phyloP scores from a whole-genome alignment of 2,797 vertebrate species.

The Morus bassanus region DNA sequence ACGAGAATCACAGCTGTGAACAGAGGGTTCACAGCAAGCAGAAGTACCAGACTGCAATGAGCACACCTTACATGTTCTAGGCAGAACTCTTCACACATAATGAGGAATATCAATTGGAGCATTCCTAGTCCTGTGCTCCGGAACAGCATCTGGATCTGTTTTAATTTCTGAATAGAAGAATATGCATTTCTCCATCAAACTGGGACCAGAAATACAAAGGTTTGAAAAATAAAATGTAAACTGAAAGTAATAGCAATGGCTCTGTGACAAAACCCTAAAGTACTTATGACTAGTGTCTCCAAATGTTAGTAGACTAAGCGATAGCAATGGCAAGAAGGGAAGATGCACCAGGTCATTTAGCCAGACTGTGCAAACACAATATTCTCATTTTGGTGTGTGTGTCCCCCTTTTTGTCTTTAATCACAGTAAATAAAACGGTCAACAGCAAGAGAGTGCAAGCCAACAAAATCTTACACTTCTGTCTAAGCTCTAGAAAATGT shows the following conservation, averaged over 20 bases:
- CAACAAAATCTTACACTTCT: background rate
- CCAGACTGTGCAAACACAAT: background rate
- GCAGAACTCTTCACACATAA: background rate
- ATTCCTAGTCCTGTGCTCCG: background rate
- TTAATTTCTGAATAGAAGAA: background rate
- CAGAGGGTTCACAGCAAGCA: background rate
- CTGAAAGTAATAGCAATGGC: background rate
- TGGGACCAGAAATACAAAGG: background rate
- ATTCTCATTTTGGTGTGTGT: background rate
- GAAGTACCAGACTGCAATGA: background rate
- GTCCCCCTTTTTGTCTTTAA: rapidly evolving
- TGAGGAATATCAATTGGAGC: background rate
- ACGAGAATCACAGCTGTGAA: background rate
- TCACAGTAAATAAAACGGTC: background rate
- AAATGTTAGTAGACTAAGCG: background rate
- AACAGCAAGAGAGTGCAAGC: background rate
- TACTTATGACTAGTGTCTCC: background rate
- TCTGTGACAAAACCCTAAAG: background rate
- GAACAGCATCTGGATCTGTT: background rate
- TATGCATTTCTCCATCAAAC: background rate
- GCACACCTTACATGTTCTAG: background rate
- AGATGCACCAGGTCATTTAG: background rate
- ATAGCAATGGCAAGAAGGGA: background rate
- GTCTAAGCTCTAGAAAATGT: background rate
- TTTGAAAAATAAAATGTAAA: background rate